Conservation (phyloP, 2,888 invertebrate species). For the Bellardia pandia region DNA sequence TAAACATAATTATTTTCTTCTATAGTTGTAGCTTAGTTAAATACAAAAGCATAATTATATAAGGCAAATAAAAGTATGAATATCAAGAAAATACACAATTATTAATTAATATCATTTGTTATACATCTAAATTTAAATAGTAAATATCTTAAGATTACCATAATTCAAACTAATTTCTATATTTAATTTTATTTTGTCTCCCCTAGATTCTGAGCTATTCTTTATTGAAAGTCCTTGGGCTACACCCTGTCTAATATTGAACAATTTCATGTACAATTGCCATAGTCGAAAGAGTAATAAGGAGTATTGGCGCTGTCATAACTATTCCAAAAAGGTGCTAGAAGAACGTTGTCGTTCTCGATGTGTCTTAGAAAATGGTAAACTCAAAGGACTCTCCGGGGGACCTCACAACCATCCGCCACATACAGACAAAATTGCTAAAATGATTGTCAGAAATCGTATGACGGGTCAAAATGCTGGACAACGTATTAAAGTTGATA, state of each 20-base stretch:
- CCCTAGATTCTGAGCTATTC: slow-evolving; percentile 77
- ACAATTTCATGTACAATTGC: slow-evolving; percentile 83
- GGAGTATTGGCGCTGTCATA: slow-evolving; percentile 84
- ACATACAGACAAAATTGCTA: slow-evolving; percentile 83
- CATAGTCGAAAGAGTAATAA: slow-evolving; percentile 84
- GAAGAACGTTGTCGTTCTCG: slow-evolving; percentile 83
- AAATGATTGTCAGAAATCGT: slow-evolving; percentile 82
- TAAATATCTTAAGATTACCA: background rate
- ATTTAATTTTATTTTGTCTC: slow-evolving; percentile 56
- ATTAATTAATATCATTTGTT: slow-evolving; percentile 11
- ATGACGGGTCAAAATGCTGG: slow-evolving; percentile 72
- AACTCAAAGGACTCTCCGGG: slow-evolving; percentile 82
- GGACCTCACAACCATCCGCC: slow-evolving; percentile 83
- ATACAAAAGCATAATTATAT: background rate
- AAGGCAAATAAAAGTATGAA: slow-evolving; percentile 30
- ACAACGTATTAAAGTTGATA: slow-evolving; percentile 55
- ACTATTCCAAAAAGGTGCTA: slow-evolving; percentile 83
- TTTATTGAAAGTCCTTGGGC: slow-evolving; percentile 84
- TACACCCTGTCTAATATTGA: slow-evolving; percentile 83
- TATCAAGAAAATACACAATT: background rate
- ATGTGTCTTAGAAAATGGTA: slow-evolving; percentile 83
- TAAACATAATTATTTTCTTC: background rate
- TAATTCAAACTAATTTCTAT: slow-evolving; percentile 46
- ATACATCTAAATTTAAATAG: background rate
- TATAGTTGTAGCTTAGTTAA: slow-evolving; percentile 28